Evolutionary conservation across 23 tunicate species (phyloP), one percentile per base, ranked within the genome.

Genomic region (Phallusia fumigata): DNA sequence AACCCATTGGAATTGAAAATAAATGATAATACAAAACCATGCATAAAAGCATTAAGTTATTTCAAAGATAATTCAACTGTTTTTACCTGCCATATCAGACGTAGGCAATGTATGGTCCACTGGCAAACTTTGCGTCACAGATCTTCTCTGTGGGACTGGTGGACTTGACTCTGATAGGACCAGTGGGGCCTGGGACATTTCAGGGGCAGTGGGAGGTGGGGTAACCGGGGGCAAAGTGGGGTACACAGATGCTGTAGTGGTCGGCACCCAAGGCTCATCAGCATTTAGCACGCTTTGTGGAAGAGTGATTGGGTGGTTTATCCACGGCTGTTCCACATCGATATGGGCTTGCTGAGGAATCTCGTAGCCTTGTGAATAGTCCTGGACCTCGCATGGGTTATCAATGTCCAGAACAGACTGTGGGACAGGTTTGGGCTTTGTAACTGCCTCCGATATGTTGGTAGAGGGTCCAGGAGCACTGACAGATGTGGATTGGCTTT

Each of bases 391-490:
- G 40, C 77, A 84, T 19, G 94, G 94, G 19, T 79, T 31, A 31
- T 89, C 94, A 24, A 84, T 36, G 73, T 74, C 65, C 8, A 84
- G 52, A 12, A 89, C 94, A 12, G 94, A 89, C 30, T 75, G 82
- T 26, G 94, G 94, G 50, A 89, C 89, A 5, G 94, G 82, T 28
- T 30, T 44, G 31, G 88, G 87, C 19, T 33, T 32, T 6, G 53
- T 47, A 0, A 65, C 31, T 18, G 21, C 6, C 49, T 74, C 45
- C 8, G 77, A 32, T 1, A 33, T 32, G 35, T 32, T 74, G 40
- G 19, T 28, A 44, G 81, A 36, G 8, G 81, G 8, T 40, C 10
- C 10, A 13, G 69, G 19, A 10, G 32, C 33, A 18, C 82, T 45
- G 18, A 11, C 24, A 13, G 83, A 31, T 30, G 19, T 22, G 6